A percentile compares a stretch with the other conserved stretches of the same genome.
Evolutionary conservation across 2,797 vertebrate species (phyloP).

Genomic region (Tamandua tetradactyla): DNA sequence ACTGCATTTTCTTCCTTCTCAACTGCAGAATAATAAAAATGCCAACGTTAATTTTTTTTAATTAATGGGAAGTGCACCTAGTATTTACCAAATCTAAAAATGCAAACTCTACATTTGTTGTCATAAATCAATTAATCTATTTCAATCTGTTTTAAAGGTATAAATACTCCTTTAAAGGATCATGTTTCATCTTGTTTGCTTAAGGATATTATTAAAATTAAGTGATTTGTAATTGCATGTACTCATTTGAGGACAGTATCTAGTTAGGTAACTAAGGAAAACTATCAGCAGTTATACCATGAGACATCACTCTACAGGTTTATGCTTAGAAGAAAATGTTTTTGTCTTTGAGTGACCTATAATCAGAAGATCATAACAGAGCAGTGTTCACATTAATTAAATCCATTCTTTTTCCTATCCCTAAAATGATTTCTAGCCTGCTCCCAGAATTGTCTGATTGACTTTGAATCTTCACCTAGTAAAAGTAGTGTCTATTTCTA

Average conservation of each 20-base stretch:
- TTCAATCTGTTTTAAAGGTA: not conserved
- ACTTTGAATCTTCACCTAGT: not conserved
- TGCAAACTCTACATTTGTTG: not conserved
- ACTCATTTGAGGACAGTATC: not conserved
- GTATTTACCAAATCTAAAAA: not conserved
- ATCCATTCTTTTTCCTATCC: not conserved
- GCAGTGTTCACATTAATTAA: not conserved
- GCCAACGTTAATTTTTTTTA: not conserved
- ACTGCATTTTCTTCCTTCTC: constrained; percentile 19
- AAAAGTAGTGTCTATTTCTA: not conserved
- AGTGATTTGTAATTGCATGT: not conserved
- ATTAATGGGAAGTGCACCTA: not conserved
- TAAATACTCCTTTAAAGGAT: not conserved
- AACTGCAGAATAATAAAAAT: not conserved
- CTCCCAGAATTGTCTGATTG: not conserved
- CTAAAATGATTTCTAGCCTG: not conserved
- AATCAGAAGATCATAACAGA: not conserved
- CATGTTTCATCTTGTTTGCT: not conserved
- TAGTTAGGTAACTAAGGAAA: not conserved
- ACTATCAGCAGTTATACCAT: not conserved
- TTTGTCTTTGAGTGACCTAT: not conserved
- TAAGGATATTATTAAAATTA: not conserved
- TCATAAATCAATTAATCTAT: not conserved
- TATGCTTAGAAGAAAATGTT: not conserved
- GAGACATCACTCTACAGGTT: not conserved